These are phyloP conservation scores for Pachymerium ferrugineum DNA, from an alignment of 2,888 invertebrate genomes.

Conservation along the genomic window DNA sequence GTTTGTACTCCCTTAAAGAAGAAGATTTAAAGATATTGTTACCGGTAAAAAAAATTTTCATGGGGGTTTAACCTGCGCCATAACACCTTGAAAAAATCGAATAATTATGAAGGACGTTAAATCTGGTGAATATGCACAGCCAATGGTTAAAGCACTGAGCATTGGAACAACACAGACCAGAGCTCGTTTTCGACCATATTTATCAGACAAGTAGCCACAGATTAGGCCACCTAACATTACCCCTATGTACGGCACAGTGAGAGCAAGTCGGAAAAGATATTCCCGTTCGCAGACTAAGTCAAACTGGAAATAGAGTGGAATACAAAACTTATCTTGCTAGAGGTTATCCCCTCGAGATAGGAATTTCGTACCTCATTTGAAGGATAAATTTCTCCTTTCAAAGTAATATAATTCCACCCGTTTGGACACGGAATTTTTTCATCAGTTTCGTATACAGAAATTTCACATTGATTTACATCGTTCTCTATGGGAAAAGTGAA, in stretches of 20 bases:
- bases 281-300: slow-evolving; percentile 1
- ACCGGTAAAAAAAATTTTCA: not conserved
- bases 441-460: not conserved
- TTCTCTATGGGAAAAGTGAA: too few relatives aligned
- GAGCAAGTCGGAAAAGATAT: not conserved
- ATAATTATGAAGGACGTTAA: not conserved
- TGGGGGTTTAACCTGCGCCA: not conserved
- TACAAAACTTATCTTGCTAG: not conserved
- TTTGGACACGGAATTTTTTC: not conserved
- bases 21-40: not conserved
- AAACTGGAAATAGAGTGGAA: not conserved
- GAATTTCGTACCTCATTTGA: not conserved
- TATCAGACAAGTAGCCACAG: not conserved
- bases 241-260: not conserved
- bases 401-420: not conserved
- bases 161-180: not conserved
- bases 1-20: slow-evolving; percentile 4
- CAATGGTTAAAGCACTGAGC: not conserved
- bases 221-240: not conserved
- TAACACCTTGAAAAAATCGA: not conserved
- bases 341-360: not conserved
- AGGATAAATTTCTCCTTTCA: slow-evolving; percentile 1
- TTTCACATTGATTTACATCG: too few relatives aligned
- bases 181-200: not conserved
- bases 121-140: not conserved